Base-by-base conservation (phyloP, 2,888 invertebrate species). In the Hoplodrina blanda region DNA sequence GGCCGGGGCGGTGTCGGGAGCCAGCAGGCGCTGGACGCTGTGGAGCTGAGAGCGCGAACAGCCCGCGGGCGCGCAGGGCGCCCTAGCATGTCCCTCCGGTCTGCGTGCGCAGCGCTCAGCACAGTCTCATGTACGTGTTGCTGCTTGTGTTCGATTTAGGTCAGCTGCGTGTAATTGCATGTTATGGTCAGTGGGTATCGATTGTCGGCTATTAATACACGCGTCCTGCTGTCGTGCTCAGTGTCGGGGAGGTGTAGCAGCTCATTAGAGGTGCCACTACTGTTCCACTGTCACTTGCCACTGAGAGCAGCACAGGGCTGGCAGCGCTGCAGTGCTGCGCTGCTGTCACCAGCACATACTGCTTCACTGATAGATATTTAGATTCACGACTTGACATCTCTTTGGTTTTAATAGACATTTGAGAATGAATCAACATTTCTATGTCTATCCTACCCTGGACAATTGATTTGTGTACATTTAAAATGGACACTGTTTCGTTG, bases 221-320 rank as follows among this genome's bases (percentile, higher is more conserved):
- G 76, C 25, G 37, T 96, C 87, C 93, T 95, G 69, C 93, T 92
- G 69, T 89, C 94, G 88, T 84, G 92, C 92, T 44, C 91, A 20
- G 94, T 66, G 92, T 92, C 56, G 63, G 81, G 8, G 55, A 82
- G 10, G n/a, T 52, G 41, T 25, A 25, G 54, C 44, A 33, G 10
- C 19, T 19, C 6, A 7, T 25, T 6, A 19, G 33, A 55, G 19
- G 20, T 62, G 50, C n/a, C 7, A 8, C 37, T 37, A 8, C 0
- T 8, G 37, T 37, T 41, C 10, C 60, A 20, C 46, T 20, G 37
- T 44, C 5, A 25, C 55, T 53, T 15, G 49, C 1, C 33, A 25
- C 8, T 15, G 15, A 13, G 11, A 41, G n/a, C 17, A 46, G 17
- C 11, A 46, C 11, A 46, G 17, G 17, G 17, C 17, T 17, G 46